These are phyloP conservation scores for Eospalax fontanierii DNA, from an alignment of 2,797 vertebrate genomes.

Conservation along the genomic window DNA sequence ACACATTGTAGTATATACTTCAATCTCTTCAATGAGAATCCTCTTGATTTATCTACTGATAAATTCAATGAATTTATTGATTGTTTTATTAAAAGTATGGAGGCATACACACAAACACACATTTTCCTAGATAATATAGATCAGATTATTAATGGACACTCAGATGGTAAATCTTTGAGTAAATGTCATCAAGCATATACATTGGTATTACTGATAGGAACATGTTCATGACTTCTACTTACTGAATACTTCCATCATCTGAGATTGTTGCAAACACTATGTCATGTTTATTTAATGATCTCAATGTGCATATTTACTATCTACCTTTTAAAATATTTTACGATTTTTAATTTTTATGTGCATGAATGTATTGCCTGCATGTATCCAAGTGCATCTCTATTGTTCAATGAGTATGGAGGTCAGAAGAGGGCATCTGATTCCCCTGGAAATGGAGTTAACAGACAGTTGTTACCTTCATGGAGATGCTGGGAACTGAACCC, in stretches of 20 bases:
- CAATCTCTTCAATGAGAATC: neutral
- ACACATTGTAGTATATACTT: neutral
- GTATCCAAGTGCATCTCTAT: too few relatives aligned
- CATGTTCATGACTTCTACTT: neutral
- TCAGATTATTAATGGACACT: neutral
- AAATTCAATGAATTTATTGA: neutral
- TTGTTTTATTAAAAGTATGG: neutral
- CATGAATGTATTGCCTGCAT: too few relatives aligned
- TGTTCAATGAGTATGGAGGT: too few relatives aligned
- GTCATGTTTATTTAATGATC: neutral
- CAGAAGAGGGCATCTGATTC: too few relatives aligned
- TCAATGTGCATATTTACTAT: neutral
- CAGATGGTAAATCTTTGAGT: constrained; percentile 7
- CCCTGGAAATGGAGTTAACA: too few relatives aligned
- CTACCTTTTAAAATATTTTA: neutral
- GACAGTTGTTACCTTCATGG: too few relatives aligned
- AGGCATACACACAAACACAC: neutral
- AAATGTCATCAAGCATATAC: neutral
- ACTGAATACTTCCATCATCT: neutral
- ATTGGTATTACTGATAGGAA: neutral
- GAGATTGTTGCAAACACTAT: neutral
- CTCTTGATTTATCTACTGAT: constrained; percentile 8
- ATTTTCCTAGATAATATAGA: neutral
- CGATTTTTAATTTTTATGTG: too few relatives aligned
- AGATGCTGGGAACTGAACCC: too few relatives aligned